Conservation (phyloP, 2,113 vertebrate species). For the Tympanuchus pallidicinctus region DNA sequence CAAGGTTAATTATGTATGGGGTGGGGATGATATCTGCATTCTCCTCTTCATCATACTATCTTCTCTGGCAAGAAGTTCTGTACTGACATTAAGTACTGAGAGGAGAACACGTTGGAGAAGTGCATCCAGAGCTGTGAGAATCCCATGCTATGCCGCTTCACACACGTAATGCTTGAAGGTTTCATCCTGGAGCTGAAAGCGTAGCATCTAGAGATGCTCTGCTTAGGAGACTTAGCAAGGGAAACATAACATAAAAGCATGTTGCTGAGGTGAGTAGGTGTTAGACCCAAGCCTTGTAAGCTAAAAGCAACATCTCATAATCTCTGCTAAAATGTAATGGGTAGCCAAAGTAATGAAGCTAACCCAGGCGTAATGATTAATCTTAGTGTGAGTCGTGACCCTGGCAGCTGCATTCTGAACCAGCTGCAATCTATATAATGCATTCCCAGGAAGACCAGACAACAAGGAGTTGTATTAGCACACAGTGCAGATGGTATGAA, state of each 20-base stretch:
- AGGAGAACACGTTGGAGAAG: background rate
- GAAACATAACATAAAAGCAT: conserved; percentile 40
- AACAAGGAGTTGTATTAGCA: conserved; percentile 75
- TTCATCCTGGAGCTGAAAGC: conserved; percentile 32
- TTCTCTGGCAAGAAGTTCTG: conserved; percentile 12
- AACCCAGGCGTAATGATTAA: conserved; percentile 79
- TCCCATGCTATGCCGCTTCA: background rate
- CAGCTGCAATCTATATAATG: conserved; percentile 82
- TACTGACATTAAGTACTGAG: background rate
- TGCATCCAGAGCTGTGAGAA: background rate
- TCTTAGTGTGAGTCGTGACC: conserved; percentile 79
- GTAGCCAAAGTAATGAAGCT: conserved; percentile 78
- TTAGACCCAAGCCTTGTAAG: conserved; percentile 71
- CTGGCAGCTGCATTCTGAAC: conserved; percentile 78
- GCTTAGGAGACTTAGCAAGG: conserved; percentile 59
- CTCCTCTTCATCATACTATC: background rate
- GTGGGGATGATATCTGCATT: background rate
- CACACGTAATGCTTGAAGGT: background rate
- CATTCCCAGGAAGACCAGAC: conserved; percentile 76
- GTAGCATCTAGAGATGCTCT: conserved; percentile 27
- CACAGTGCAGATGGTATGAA: conserved; percentile 67
- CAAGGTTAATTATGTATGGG: background rate
- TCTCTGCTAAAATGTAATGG: conserved; percentile 77
- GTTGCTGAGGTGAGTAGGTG: conserved; percentile 74
- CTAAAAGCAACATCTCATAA: conserved; percentile 82